Evolutionary conservation across 2,888 invertebrate species (phyloP).

Genomic region (Rhimphoctona megacephalus): DNA sequence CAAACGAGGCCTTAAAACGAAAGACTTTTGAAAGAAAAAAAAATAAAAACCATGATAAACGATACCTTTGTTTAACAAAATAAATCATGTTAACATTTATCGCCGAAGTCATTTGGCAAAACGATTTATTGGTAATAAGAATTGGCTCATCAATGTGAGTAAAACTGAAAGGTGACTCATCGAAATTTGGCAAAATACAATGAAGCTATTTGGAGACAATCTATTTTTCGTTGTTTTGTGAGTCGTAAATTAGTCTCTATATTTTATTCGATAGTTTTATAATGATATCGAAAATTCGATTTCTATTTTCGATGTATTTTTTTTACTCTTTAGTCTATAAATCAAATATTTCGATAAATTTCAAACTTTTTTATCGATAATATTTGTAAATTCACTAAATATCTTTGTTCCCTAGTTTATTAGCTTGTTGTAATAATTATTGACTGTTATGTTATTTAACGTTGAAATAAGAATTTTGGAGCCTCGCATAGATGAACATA

Average conservation of each 20-base stretch:
- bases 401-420: background rate
- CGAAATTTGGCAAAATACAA: slow-evolving; percentile 37
- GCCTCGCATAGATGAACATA: background rate
- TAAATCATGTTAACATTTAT: background rate
- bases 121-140: slow-evolving; percentile 14
- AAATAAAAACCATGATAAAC: background rate
- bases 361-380: background rate
- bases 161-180: slow-evolving; percentile 19
- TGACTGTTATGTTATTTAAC: background rate
- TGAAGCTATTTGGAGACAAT: slow-evolving; percentile 22
- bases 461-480: background rate
- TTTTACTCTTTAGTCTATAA: background rate
- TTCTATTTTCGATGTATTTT: background rate
- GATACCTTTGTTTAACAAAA: background rate
- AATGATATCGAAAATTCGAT: background rate
- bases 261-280: background rate
- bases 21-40: background rate
- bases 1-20: background rate
- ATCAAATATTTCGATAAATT: background rate
- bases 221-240: slow-evolving; percentile 12
- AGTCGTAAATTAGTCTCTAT: background rate
- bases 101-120: background rate
- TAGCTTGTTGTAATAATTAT: background rate
- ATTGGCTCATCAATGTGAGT: slow-evolving; percentile 6
- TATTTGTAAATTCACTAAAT: background rate